Base-by-base conservation (phyloP, 2,113 vertebrate species). In the Choloepus hoffmanni region DNA sequence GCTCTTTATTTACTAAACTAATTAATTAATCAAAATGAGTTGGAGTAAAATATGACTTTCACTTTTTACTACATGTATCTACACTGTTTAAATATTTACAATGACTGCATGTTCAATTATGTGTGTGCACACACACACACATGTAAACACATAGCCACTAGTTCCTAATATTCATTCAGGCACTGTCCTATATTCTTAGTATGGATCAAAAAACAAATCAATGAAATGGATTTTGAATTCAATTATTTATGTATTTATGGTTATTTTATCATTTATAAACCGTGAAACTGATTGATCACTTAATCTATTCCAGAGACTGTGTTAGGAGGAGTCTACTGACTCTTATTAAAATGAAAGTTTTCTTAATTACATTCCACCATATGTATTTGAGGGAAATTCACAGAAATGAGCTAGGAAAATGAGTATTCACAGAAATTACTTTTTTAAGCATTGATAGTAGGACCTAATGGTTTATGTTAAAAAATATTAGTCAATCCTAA, bases 251-350 rank as follows among this genome's bases (percentile, higher is more conserved):
- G 58, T 15, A 26, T 40, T 50, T 77, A 48, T 65, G 16, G 89
- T 85, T 77, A 78, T n/a, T 95, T 72, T 63, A 70, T 90, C 26
- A 70, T 33, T 76, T 88, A 62, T 81, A 90, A 91, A 85, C 77
- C 11, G 53, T 50, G 9, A 85, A 43, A 26, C 36, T 62, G 19
- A 93, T 30, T 53, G 23, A 76, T 28, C 15, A 55, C 18, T 74
- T 70, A 94, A 86, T 73, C 21, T 65, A 77, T 74, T 76, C 76
- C 60, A 95, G 30, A 85, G 76, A 85, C 14, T 87, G 19, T 60
- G 13, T 89, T 78, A 76, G 28, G 58, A 65, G 8, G 12, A 48
- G 93, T 65, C 18, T 40, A 48, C 43, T 76, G 60, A 90, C 58
- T 85, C 48, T 76, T 70, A 85, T 36, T 76, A 81, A 89, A 94